Percentiles rank a stretch among this genome's conserved stretches.
Evolutionary conservation across 2,113 vertebrate species (phyloP).

Genomic region (Brachirus orientalis): DNA sequence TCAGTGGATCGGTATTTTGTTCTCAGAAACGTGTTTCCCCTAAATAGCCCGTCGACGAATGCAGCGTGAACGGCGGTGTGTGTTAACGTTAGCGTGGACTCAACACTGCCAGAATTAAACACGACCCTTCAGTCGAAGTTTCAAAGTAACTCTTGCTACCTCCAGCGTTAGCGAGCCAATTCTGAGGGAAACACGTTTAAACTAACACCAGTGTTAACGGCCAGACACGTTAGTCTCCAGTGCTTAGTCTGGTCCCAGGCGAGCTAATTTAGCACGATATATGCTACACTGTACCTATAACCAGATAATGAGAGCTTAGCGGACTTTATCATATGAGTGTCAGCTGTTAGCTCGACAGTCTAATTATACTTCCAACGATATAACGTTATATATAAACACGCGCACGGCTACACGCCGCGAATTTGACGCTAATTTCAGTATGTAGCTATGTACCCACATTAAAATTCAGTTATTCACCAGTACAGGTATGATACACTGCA

Average conservation of each 20-base stretch:
- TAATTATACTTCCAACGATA: conserved; percentile 16
- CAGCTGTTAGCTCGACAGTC: conserved; percentile 29
- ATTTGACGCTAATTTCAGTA: not conserved
- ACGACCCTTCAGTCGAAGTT: conserved; percentile 27
- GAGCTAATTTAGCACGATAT: conserved; percentile 37
- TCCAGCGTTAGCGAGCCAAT: conserved; percentile 7
- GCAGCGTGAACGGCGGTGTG: conserved; percentile 24
- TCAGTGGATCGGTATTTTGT: conserved; percentile 56
- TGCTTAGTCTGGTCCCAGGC: conserved; percentile 24
- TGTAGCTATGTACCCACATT: not conserved
- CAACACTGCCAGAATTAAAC: conserved; percentile 13
- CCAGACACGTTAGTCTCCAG: conserved; percentile 14
- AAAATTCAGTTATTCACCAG: not conserved
- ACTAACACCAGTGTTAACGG: not conserved
- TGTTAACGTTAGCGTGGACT: not conserved
- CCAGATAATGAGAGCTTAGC: conserved; percentile 56
- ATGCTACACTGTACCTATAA: conserved; percentile 23
- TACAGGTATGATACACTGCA: conserved; percentile 1
- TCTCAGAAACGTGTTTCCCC: conserved; percentile 34
- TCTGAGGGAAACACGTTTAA: conserved; percentile 17
- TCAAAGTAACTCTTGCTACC: conserved; percentile 11
- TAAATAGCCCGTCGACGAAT: conserved; percentile 6
- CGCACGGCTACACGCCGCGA: not conserved
- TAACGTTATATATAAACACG: not conserved
- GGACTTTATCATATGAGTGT: conserved; percentile 46